Evolutionary conservation across 2,888 invertebrate species (phyloP), one percentile per base, ranked within the genome.

Genomic region (Harmothoe impar): DNA sequence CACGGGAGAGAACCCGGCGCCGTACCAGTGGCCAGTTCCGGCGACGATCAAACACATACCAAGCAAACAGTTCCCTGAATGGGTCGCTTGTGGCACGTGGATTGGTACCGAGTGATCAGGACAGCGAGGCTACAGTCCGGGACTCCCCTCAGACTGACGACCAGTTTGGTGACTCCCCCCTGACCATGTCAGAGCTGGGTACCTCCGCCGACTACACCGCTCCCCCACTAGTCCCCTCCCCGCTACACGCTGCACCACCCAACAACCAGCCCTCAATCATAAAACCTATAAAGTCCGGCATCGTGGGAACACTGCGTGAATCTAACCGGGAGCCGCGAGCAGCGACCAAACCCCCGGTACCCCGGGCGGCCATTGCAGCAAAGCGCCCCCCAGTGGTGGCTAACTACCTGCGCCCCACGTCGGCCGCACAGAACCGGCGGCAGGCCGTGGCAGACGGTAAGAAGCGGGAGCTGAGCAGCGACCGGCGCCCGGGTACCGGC

Each of bases 11-110:
- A 29, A 86, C 86, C 1, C 25, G 86, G 54, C 1, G 86, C 0
- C 17, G 86, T 10, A 54, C 86, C 0, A 86, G 86, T 33, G 86
- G 86, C 0, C 86, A 86, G 33, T 86, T 86, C 86, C 20, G 54
- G 7, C 23, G 86, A 1, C 86, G 54, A n/a, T 86, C 86, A 29
- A 5, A 52, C n/a, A 52, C 86, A 23, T 56, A 54, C 29, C 52
- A 86, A 29, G 54, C 29, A 20, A 43, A 43, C 10, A 10, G 43
- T 3, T 43, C 43, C 3, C 43, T 43, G 43, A 52, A 54, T 29
- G 54, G 54, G 23, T 86, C 52, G 1, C 54, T 54, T 3, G 52
- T 54, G 54, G 86, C 86, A 25, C 86, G 86, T 0, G 54, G 86
- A 29, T n/a, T 84, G 84, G 25, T 25, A 3, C 72, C 25, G 25